Conservation (phyloP, 2,888 invertebrate species). For the Apamea anceps region DNA sequence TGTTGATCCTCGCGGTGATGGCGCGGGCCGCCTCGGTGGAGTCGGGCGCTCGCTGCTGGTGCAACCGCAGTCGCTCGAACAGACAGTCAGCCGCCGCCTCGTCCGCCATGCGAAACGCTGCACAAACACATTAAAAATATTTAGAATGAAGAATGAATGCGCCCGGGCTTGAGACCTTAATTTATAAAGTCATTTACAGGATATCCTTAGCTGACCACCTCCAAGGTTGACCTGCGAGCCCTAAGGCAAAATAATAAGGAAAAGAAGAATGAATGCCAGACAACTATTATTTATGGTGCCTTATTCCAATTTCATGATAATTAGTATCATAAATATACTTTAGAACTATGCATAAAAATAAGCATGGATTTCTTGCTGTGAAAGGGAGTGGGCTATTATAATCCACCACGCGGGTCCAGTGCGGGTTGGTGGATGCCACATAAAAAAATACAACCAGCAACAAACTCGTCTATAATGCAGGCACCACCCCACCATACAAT, state of each 20-base stretch:
- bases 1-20: conserved; percentile 85
- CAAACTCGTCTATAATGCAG: not conserved
- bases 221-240: not conserved
- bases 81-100: conserved; percentile 84
- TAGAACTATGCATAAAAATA: not conserved
- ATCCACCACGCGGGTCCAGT: not conserved
- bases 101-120: conserved; percentile 88
- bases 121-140: not conserved
- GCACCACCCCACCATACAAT: not conserved
- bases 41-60: conserved; percentile 86
- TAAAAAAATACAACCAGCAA: not conserved
- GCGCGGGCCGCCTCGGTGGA: conserved; percentile 84
- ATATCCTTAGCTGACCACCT: not conserved
- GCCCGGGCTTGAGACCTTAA: not conserved
- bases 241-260: not conserved
- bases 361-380: not conserved
- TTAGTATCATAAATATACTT: too few species aligned
- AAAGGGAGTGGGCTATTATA: not conserved
- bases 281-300: too few species aligned
- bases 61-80: conserved; percentile 86
- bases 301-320: too few species aligned
- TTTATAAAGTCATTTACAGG: not conserved
- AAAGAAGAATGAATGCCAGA: not conserved
- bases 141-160: not conserved
- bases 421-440: not conserved